Evolutionary conservation across 2,797 vertebrate genomes (phyloP).

Genomic region (Enteromius thamalakanensis): DNA sequence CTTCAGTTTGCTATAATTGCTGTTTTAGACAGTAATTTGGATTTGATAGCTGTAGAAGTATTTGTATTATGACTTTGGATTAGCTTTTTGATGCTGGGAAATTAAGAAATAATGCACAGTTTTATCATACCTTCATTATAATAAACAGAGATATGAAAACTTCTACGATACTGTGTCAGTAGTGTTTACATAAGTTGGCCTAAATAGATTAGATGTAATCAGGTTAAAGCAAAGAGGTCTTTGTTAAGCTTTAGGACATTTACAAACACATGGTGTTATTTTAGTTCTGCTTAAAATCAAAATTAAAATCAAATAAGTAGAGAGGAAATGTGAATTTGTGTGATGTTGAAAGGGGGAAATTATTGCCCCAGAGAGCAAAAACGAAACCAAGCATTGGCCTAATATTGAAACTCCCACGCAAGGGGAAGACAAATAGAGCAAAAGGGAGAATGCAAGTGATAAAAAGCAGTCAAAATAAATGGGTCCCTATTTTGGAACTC

Average conservation of each 20-base stretch:
- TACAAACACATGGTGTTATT: background rate
- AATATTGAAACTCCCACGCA: conserved; percentile 50
- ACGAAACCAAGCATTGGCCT: conserved; percentile 40
- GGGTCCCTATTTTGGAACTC: conserved; percentile 1
- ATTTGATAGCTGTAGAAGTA: conserved; percentile 16
- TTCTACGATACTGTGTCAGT: background rate
- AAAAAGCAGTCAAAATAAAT: conserved; percentile 5
- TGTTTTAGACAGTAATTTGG: background rate
- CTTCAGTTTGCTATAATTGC: background rate
- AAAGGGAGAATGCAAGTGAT: conserved; percentile 19
- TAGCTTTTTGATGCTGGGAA: background rate
- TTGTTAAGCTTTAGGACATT: background rate
- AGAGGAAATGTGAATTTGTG: background rate
- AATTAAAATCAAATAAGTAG: conserved; percentile 31
- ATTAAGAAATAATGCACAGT: background rate
- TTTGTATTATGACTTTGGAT: background rate
- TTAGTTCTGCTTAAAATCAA: background rate
- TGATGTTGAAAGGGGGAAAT: conserved; percentile 37
- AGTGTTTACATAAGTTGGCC: conserved; percentile 11
- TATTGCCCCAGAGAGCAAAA: conserved; percentile 47
- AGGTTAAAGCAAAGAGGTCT: background rate
- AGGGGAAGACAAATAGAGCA: conserved; percentile 18
- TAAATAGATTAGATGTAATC: conserved; percentile 33
- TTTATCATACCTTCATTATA: background rate
- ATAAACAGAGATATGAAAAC: conserved; percentile 9